phyloP scores from a whole-genome alignment of 2,113 vertebrate species.

The Onychostoma macrolepis region DNA sequence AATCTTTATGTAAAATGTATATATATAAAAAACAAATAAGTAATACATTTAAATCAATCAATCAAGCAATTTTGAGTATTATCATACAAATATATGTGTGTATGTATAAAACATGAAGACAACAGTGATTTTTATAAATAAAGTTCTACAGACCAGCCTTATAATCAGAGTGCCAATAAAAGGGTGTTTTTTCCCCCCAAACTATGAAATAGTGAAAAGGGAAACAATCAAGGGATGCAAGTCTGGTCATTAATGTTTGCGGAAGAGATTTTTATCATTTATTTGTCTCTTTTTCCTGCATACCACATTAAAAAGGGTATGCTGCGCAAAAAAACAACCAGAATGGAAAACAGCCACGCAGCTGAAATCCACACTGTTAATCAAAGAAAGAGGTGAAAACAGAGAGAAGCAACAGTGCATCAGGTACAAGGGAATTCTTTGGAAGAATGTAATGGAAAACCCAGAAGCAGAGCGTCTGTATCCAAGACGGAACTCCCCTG shows the following conservation, averaged over 20 bases:
- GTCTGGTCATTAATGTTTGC: conserved; percentile 35
- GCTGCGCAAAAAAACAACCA: neutral
- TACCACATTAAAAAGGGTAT: neutral
- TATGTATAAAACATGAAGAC: neutral
- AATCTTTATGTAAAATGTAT: neutral
- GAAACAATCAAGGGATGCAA: conserved; percentile 55
- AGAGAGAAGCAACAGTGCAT: neutral
- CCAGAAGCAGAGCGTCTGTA: conserved; percentile 32
- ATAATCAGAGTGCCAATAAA: neutral
- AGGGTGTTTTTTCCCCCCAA: neutral
- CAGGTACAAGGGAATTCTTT: neutral
- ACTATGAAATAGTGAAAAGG: conserved; percentile 20
- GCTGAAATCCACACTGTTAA: neutral
- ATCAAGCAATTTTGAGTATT: neutral
- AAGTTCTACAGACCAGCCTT: neutral
- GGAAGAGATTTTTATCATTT: conserved; percentile 46
- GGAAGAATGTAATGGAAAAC: conserved; percentile 24
- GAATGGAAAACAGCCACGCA: neutral
- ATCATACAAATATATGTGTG: neutral
- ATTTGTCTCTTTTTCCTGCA: conserved; percentile 38
- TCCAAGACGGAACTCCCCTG: conserved; percentile 39
- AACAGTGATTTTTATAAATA: neutral
- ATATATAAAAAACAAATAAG: neutral
- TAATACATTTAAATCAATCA: neutral
- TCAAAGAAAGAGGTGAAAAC: conserved; percentile 7